Evolutionary conservation across 2,113 vertebrate species (phyloP).

Genomic region (Atlantisia rogersi): DNA sequence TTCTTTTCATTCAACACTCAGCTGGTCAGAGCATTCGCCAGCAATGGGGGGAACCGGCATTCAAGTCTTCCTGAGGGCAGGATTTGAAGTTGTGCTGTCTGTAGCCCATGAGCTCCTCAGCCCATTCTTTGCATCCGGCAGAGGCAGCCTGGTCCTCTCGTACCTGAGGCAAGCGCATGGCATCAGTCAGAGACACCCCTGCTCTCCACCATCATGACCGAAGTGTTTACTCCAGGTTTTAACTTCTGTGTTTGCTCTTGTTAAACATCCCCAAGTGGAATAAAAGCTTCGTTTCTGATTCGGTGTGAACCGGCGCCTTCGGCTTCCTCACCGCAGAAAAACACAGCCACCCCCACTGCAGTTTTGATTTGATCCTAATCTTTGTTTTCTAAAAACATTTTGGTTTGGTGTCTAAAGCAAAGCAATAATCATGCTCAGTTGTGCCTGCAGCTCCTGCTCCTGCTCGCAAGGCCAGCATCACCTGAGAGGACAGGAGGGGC

Average conservation of each 20-base stretch:
- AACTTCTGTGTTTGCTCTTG: not conserved
- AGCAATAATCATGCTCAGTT: not conserved
- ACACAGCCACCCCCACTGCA: not conserved
- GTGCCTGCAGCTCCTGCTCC: not conserved
- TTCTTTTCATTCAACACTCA: not conserved
- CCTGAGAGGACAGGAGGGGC: not conserved
- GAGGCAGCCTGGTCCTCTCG: not conserved
- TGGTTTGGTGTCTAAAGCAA: not conserved
- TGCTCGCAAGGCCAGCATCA: not conserved
- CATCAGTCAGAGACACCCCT: not conserved
- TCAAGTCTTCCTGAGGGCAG: not conserved
- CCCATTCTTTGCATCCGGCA: not conserved
- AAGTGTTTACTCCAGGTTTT: not conserved
- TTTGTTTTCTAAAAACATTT: not conserved
- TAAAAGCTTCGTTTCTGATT: not conserved
- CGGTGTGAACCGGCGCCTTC: not conserved
- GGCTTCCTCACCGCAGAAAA: not conserved
- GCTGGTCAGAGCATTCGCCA: not conserved
- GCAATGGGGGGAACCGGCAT: accelerated
- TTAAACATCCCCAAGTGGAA: not conserved
- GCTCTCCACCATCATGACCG: accelerated
- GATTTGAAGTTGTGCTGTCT: not conserved
- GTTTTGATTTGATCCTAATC: not conserved
- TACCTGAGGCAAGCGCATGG: not conserved
- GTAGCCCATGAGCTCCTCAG: not conserved